A percentile compares a stretch with the other conserved stretches of the same genome.
These are phyloP conservation scores for Panzeria rudis DNA, from an alignment of 2,888 invertebrate species.

Conservation along the genomic window DNA sequence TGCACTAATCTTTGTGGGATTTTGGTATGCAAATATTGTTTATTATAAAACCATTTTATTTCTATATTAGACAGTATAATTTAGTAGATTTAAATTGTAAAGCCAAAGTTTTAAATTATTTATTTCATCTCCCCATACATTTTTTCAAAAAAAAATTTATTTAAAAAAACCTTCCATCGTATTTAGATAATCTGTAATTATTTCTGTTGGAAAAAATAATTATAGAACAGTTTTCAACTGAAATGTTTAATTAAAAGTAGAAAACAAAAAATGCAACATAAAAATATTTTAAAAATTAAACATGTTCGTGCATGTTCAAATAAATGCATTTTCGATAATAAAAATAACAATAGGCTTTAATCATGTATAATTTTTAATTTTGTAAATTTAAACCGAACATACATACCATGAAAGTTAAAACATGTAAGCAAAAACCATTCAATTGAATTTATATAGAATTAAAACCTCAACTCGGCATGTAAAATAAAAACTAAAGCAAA, in stretches of 20 bases:
- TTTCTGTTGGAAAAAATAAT: slow-evolving; percentile 9
- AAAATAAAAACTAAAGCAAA: slow-evolving; percentile 12
- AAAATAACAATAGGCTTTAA: not conserved
- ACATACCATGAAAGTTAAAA: not conserved
- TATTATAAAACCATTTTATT: not conserved
- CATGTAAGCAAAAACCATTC: slow-evolving; percentile 11
- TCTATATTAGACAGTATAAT: not conserved
- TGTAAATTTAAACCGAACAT: not conserved
- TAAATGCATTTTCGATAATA: not conserved
- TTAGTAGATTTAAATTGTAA: not conserved
- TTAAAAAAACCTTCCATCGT: not conserved
- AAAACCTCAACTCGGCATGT: slow-evolving; percentile 12
- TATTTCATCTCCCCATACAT: not conserved
- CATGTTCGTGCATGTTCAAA: not conserved
- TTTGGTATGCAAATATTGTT: not conserved
- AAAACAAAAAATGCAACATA: not conserved
- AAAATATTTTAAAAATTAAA: slow-evolving; percentile 2
- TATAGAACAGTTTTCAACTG: not conserved
- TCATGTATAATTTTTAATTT: slow-evolving; percentile 6
- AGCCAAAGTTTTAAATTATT: slow-evolving; percentile 6
- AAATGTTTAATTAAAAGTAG: slow-evolving; percentile 10
- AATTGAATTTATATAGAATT: slow-evolving; percentile 56
- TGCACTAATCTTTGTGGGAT: not conserved
- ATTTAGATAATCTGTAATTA: slow-evolving; percentile 26
- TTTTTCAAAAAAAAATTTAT: not conserved